Base-by-base conservation (phyloP, 2,797 vertebrate genomes). In the Darevskia nairensis region DNA sequence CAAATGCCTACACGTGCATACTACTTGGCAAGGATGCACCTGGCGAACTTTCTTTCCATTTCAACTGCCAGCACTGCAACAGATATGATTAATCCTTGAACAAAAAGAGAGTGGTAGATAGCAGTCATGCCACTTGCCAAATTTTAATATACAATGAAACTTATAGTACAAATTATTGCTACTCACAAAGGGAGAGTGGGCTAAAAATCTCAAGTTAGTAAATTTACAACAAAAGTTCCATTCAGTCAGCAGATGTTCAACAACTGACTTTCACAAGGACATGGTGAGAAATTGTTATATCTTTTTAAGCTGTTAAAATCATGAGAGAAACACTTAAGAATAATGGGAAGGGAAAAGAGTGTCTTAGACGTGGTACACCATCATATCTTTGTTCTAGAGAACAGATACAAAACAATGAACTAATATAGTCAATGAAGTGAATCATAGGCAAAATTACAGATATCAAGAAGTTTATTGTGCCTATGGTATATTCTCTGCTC, bases 391-490 rank as follows among this genome's bases (percentile, higher is more conserved):
- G 17, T 86, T 66, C 39, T 39, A 23, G 4, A 82, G 39, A 44
- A 44, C 35, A 41, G 78, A 68, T 35, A 59, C 25, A 85, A 79
- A 89, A 84, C 82, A 87, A 71, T 77, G 75, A n/a, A 79, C 41
- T 39, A 39, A 83, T 74, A 39, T 79, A 32, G 50, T 84, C 82
- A 85, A 8, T 59, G 41, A 17, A 68, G 44, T 64, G 76, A 87
- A 76, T 90, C 82, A 69, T 5, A 74, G 61, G 71, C 68, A 76
- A 11, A 84, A 87, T 75, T 80, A 86, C 25, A 74, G 66, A 85
- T 84, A 55, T 64, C 29, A 46, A 59, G 27, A 69, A 41, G 59
- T 81, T 69, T 80, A 77, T 55, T 61, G 4, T 80, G 23, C 6
- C 29, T 69, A 35, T 35, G 35, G 35, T 35, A 35, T 61, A 76